A percentile compares a stretch with the other conserved stretches of the same genome.
phyloP scores from a whole-genome alignment of 2,113 vertebrate species.

The Oncorhynchus masou region DNA sequence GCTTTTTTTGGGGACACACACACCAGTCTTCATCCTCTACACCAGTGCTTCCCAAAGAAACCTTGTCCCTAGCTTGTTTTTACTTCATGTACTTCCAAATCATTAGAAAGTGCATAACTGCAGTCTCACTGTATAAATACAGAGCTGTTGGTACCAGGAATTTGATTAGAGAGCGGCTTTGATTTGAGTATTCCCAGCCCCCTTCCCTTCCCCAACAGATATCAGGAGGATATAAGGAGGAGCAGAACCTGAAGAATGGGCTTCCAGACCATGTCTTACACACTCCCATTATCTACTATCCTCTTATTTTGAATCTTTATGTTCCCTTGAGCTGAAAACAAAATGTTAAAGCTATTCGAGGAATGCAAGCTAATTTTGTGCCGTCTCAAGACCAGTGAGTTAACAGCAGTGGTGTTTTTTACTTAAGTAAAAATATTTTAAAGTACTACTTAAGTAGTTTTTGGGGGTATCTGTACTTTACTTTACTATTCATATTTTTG shows the following conservation, averaged over 20 bases:
- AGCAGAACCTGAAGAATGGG: conserved; percentile 26
- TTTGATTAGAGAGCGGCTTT: conserved; percentile 54
- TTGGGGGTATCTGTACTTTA: no score
- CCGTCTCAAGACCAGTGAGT: conserved; percentile 6
- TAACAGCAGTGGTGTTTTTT: conserved; percentile 2
- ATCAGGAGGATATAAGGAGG: conserved; percentile 34
- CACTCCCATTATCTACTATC: conserved; percentile 28
- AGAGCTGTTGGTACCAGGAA: conserved; percentile 72
- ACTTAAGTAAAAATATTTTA: no score
- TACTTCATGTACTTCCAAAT: conserved; percentile 44
- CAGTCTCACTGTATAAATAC: conserved; percentile 62
- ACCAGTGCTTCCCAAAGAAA: conserved; percentile 20
- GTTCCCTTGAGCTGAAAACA: conserved; percentile 49
- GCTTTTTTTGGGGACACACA: no score
- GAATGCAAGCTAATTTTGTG: conserved; percentile 60
- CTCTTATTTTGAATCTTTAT: conserved; percentile 35
- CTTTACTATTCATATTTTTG: no score
- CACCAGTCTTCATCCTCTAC: conserved; percentile 22
- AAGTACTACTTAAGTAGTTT: no score
- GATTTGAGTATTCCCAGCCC: conserved; percentile 60
- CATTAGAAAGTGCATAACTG: neutral
- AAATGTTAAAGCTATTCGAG: conserved; percentile 39
- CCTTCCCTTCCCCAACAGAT: conserved; percentile 9
- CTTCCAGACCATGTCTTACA: conserved; percentile 2
- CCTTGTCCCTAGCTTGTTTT: conserved; percentile 40